Conservation (phyloP, 2,888 invertebrate species). For the Nephrotoma guestfalica region DNA sequence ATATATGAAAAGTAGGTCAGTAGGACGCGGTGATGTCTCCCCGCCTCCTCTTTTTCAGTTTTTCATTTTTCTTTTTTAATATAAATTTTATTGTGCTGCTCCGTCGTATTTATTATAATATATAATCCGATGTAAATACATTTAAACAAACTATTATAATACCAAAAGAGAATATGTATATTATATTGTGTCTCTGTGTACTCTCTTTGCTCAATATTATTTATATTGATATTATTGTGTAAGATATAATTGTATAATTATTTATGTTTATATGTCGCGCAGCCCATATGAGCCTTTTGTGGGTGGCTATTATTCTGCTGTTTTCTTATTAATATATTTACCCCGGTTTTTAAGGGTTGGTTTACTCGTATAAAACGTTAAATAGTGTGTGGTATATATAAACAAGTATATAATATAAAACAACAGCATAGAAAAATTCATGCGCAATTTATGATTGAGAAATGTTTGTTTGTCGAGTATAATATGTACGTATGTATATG, state of each 20-base stretch:
- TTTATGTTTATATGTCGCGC: neutral
- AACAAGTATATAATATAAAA: neutral
- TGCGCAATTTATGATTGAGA: neutral
- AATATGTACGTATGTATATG: neutral
- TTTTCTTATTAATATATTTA: neutral
- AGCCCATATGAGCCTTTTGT: neutral
- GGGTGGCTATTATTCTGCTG: neutral
- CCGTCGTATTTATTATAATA: neutral
- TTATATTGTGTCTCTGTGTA: too few relatives aligned
- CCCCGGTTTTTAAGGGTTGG: neutral
- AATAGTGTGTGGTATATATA: neutral
- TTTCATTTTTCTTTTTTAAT: conserved; percentile 19
- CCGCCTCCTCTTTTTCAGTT: neutral
- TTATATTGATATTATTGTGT: neutral
- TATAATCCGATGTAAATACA: neutral
- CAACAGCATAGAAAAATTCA: neutral
- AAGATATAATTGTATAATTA: neutral
- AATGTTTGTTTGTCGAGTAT: neutral
- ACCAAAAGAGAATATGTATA: neutral
- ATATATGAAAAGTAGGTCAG: conserved; percentile 61
- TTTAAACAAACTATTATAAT: neutral
- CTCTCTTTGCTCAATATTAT: neutral
- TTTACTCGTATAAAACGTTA: neutral
- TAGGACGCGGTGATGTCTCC: conserved; percentile 37
- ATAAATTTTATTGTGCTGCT: neutral